Conservation (phyloP, 2,113 vertebrate species). For the western clawed frog (Xenopus tropicalis) region UCB_Xtro_10.0 CM004443.2:29766001-29766500, state of each 20-base stretch:
- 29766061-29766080: no score
- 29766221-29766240: neutral
- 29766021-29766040: no score
- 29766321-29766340: slow-evolving; percentile 72
- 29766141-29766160: no score
- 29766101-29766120: no score
- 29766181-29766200: no score
- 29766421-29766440: slow-evolving; percentile 60
- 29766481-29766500: slow-evolving; percentile 57
- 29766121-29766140: no score
- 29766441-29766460: slow-evolving; percentile 63
- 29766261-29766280: slow-evolving; percentile 65
- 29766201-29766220: no score
- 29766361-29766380: slow-evolving; percentile 61
- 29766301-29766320: slow-evolving; percentile 74
- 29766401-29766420: slow-evolving; percentile 56
- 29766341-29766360: slow-evolving; percentile 63
- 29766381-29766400: slow-evolving; percentile 62
- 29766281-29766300: slow-evolving; percentile 67
- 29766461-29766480: slow-evolving; percentile 60
- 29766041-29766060: no score
- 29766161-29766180: no score
- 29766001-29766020: no score
- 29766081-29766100: no score
- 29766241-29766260: slow-evolving; percentile 49